phyloP scores from a whole-genome alignment of 2,113 vertebrate species.

The Chunga burmeisteri region DNA sequence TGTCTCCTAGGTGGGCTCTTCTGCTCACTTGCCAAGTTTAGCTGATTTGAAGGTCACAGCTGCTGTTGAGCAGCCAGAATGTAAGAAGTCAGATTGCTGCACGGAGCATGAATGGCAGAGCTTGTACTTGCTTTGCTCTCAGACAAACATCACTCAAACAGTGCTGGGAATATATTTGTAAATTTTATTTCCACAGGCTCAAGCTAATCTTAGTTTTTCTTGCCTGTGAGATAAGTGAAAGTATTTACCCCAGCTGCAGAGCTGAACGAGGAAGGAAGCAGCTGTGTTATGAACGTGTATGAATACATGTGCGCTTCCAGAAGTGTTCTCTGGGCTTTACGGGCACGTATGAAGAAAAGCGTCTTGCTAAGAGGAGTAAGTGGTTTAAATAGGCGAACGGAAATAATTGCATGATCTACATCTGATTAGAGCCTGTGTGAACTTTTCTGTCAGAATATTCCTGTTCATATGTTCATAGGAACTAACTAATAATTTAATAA shows the following conservation, averaged over 20 bases:
- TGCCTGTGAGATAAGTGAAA: not conserved
- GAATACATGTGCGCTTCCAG: not conserved
- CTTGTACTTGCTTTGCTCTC: not conserved
- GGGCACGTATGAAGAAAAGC: fast-evolving
- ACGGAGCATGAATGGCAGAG: not conserved
- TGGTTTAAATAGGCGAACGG: not conserved
- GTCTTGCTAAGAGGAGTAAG: not conserved
- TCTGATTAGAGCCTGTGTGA: not conserved
- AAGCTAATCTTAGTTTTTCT: not conserved
- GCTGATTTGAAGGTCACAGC: not conserved
- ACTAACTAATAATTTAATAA: not conserved
- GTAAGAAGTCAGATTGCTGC: not conserved
- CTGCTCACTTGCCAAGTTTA: not conserved
- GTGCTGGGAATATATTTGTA: not conserved
- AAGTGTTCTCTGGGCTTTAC: not conserved
- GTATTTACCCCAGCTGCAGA: not conserved
- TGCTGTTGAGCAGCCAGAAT: not conserved
- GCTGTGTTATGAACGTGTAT: fast-evolving
- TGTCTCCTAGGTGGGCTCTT: not conserved
- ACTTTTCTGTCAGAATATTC: not conserved
- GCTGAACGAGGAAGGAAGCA: not conserved
- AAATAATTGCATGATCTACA: not conserved
- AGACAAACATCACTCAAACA: not conserved
- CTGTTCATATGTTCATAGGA: not conserved
- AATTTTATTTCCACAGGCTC: not conserved